Evolutionary conservation across 2,113 vertebrate genomes (phyloP).

Genomic region (Epinephelus lanceolatus): DNA sequence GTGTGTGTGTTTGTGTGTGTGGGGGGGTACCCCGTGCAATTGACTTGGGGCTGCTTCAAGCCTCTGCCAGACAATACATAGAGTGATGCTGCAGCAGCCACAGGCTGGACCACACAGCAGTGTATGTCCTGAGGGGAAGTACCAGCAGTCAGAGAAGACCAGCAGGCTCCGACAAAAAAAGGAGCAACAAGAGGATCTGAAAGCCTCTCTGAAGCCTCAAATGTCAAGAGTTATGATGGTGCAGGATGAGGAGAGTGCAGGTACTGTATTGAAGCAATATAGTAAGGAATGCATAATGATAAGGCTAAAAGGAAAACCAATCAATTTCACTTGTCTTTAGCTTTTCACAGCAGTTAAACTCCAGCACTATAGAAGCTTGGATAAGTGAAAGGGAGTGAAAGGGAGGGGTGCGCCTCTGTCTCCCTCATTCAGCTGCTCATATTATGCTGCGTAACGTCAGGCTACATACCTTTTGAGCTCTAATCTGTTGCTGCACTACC

Average conservation of each 20-base stretch:
- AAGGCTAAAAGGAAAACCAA: conserved; percentile 66
- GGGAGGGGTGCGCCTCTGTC: conserved; percentile 17
- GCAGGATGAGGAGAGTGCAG: conserved; percentile 22
- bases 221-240: conserved; percentile 17
- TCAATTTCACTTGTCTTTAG: conserved; percentile 60
- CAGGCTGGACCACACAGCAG: conserved; percentile 19
- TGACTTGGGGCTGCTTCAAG: conserved; percentile 34
- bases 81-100: conserved; percentile 37
- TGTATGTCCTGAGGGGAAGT: conserved; percentile 59
- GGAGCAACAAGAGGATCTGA: conserved; percentile 42
- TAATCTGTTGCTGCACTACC: conserved; percentile 60
- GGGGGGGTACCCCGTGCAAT: not conserved
- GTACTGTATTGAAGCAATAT: not conserved
- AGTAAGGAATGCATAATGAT: conserved; percentile 33
- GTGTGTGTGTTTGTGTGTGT: conserved; percentile 10
- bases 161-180: not conserved
- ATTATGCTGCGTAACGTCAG: conserved; percentile 41
- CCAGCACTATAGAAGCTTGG: conserved; percentile 20
- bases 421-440: conserved; percentile 30
- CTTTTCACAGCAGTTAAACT: conserved; percentile 56
- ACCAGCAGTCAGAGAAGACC: conserved; percentile 35
- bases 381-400: conserved; percentile 21
- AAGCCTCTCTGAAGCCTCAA: conserved; percentile 40
- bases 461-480: conserved; percentile 50
- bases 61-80: conserved; percentile 26